Conservation (phyloP, 2,797 vertebrate species). For the Sebastes kiyomatsui region DNA sequence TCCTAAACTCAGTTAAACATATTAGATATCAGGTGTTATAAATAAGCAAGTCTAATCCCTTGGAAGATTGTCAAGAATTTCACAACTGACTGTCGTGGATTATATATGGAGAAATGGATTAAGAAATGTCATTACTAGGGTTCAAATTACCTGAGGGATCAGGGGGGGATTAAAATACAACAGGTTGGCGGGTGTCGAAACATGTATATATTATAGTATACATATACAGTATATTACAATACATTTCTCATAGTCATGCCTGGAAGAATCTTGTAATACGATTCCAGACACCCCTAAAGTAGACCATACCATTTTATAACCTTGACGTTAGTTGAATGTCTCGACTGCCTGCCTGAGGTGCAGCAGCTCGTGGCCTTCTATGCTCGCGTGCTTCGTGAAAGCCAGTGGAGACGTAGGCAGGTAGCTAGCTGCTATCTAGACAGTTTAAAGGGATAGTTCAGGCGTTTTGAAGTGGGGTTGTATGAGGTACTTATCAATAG, state of each 20-base stretch:
- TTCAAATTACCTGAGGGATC: neutral
- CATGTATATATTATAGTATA: too few species aligned
- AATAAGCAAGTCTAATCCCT: conserved; percentile 5
- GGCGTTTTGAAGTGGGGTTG: too few species aligned
- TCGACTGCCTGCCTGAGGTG: neutral
- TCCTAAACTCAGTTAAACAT: conserved; percentile 2
- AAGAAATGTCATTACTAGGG: neutral
- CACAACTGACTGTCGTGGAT: neutral
- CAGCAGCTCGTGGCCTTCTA: neutral
- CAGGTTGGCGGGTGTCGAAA: too few species aligned
- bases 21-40: conserved; percentile 16
- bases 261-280: neutral
- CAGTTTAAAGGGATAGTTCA: too few species aligned
- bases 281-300: neutral
- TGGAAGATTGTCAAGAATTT: conserved; percentile 22
- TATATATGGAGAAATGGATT: conserved; percentile 1
- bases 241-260: neutral
- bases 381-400: too few species aligned
- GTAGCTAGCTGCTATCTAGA: too few species aligned
- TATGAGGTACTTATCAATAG: too few species aligned
- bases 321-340: neutral
- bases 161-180: too few species aligned
- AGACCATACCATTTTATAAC: neutral
- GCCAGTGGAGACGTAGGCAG: too few species aligned
- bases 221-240: neutral